Conservation (phyloP, 37 sponge, comb jelly and placozoan genomes). For the Chondrosia reniformis region DNA sequence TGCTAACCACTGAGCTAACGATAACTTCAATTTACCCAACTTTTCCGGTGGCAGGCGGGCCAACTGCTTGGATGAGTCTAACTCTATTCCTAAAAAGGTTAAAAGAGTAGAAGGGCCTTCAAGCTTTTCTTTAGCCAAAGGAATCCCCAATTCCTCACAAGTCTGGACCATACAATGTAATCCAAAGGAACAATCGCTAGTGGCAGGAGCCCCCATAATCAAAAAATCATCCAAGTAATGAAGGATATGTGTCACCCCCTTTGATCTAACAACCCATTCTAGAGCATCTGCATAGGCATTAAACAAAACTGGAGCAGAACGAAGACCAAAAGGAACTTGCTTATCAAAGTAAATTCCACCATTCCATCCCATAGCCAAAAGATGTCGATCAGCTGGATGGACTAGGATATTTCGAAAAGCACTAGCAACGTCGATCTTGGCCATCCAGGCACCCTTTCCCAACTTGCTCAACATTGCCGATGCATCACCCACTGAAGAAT, state of each 20-base stretch:
- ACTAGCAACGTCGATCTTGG: neutral
- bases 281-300: too few species aligned
- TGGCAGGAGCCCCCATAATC: neutral
- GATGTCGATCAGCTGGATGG: neutral
- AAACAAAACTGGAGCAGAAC: neutral
- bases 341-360: neutral
- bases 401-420: neutral
- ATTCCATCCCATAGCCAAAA: neutral
- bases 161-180: neutral
- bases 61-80: neutral
- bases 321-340: conserved; percentile 1
- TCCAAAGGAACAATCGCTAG: neutral
- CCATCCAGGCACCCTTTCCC: neutral
- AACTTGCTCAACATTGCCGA: neutral
- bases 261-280: neutral
- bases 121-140: neutral
- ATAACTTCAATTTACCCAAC: neutral
- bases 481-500: neutral
- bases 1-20: neutral
- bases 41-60: neutral
- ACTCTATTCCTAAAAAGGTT: neutral
- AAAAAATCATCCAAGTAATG: neutral
- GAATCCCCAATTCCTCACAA: neutral
- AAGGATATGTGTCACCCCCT: neutral
- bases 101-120: neutral